phyloP scores from a whole-genome alignment of 2,113 vertebrate species.

The Poicephalus meyeri region DNA sequence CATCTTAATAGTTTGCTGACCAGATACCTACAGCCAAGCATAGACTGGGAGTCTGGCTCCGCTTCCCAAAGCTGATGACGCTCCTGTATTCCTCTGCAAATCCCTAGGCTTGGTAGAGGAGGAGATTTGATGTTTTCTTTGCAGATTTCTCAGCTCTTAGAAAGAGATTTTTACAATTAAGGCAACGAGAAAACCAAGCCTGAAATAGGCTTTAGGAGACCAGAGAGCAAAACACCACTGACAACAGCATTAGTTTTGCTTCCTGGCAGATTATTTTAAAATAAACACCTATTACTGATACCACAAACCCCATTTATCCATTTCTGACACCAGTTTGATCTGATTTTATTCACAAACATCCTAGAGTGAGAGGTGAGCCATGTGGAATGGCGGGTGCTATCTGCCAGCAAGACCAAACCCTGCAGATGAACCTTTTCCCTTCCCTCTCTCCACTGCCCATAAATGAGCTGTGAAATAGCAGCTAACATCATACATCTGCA shows the following conservation, averaged over 20 bases:
- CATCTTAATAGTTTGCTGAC: not conserved
- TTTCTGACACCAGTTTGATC: not conserved
- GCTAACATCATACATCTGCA: rapidly evolving
- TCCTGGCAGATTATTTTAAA: not conserved
- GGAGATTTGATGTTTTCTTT: not conserved
- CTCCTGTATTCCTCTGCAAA: not conserved
- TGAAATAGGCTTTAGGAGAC: not conserved
- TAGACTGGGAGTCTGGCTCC: not conserved
- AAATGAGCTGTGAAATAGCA: not conserved
- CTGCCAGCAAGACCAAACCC: not conserved
- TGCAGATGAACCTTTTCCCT: not conserved
- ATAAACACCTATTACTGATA: not conserved
- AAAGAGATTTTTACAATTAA: not conserved
- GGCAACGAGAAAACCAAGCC: not conserved
- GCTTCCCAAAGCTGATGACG: not conserved
- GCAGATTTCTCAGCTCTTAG: not conserved
- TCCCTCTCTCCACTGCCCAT: not conserved
- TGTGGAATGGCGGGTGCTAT: not conserved
- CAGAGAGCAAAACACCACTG: not conserved
- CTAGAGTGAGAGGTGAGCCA: not conserved
- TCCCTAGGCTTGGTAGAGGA: not conserved
- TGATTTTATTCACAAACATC: not conserved
- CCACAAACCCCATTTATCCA: not conserved
- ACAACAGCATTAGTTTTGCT: not conserved
- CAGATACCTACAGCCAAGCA: not conserved